Evolutionary conservation across 92 coral and sea anemone species (phyloP), one percentile per base, ranked within the genome.

Genomic region (Chrysogorgia sp.): DNA sequence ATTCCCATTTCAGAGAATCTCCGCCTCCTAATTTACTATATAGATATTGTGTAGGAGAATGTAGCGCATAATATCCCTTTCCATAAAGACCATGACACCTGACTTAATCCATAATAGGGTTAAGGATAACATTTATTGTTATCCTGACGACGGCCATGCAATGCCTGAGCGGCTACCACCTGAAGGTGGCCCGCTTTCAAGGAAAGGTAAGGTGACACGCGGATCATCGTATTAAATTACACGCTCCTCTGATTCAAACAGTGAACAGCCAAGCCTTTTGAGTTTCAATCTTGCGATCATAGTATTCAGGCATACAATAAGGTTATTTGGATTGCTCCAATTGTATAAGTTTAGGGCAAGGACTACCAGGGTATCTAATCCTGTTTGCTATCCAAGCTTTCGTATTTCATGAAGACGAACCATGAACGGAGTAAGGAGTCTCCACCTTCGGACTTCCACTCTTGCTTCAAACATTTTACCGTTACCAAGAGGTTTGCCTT

Each of bases 131-230:
- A n/a, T n/a, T n/a, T 61, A 91, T 67, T 88, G 90, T 85, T 85
- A 86, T 83, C 86, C 91, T 91, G 92, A 91, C 92, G 96, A 91
- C 96, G 96, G 96, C 96, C 92, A 91, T 91, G 92, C 96, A 91
- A 91, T 83, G 79, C 96, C 96, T 79, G 96, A 79, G 80, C 63
- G 80, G 65, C 66, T 28, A 74, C 49, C 32, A 20, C 34, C 34
- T 53, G 69, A 71, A 21, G 40, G 65, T n/a, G n/a, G n/a, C n/a
- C 57, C 83, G 88, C 81, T 84, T 66, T 82, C 92, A 79, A 89
- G 90, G 81, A 82, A 74, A 78, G 96, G 92, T 91, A 74, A 85
- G 92, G 90, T 88, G 47, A 52, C 87, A 61, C 92, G 92, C 96
- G 96, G 96, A 68, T 85, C 72, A 91, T 91, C 96, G 92, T 68